Base-by-base conservation (phyloP, 2,797 vertebrate genomes). In the Steatocranus sp. region DNA sequence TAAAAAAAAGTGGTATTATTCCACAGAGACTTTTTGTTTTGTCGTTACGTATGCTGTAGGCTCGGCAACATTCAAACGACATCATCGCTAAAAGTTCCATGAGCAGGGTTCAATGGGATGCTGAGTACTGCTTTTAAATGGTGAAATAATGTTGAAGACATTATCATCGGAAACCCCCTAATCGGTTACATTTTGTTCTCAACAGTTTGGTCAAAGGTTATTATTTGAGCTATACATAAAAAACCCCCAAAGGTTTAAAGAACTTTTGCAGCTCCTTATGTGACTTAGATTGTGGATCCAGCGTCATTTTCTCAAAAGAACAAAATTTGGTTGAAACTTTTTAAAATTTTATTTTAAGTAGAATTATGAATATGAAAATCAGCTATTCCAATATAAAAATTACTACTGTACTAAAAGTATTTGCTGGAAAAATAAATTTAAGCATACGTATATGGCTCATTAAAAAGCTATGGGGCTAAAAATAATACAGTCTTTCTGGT, bases 61-160 rank as follows among this genome's bases (percentile, higher is more conserved):
- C 10, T 30, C 63, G 10, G 23, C n/a, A 49, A 6, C 66, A 70
- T 54, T 50, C 54, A 80, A 83, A 70, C 70, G 53, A 86, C 23
- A 87, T 85, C 5, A 80, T 80, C 76, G 50, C 20, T 53, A 23
- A 82, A 79, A 63, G 25, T 32, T 34, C 68, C 11, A 63, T 81
- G 43, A 81, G 68, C 50, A 6, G 50, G 43, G 7, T 20, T 74
- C 41, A 30, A 30, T 48, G 25, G 66, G 10, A 73, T 73, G 0
- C 41, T 46, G 38, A 27, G 38, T 27, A 12, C 68, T 48, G 43
- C 11, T 48, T 73, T 73, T 48, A 48, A 48, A 73, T 73, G 43
- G 7, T 18, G 25, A 73, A 48, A 48, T 30, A 1, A 73, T 48
- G 46, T 73, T 10, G 10, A 48, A 48, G 41, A 73, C 25, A 48